Evolutionary conservation across 2,797 vertebrate species (phyloP), one percentile per base, ranked within the genome.

Genomic region (Coracias cyanogaster): DNA sequence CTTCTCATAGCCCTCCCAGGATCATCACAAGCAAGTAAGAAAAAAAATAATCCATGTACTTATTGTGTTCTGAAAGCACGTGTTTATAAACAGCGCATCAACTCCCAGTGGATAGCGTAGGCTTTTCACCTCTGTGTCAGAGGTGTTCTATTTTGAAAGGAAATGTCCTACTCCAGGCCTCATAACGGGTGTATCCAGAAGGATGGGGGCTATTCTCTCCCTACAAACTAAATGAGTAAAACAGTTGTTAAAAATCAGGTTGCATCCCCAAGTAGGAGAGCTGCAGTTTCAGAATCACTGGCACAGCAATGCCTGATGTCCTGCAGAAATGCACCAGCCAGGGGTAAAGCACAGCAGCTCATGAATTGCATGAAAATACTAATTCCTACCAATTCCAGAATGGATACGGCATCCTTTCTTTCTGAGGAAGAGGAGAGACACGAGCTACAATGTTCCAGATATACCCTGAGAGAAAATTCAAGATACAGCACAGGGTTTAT

Each of bases 81-180:
- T 12, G 15, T 82, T 86, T 65, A 54, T n/a, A 76, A 91, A 74
- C 37, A 90, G 51, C 39, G 48, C 8, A 39, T 22, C 49, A 89
- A 24, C 13, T 61, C 67, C 57, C 65, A 80, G 1, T 0, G 7
- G 64, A 29, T 8, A 0, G 0, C 25, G 65, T 12, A 37, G 79
- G 55, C 39, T 39, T 78, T 79, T 70, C 70, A 58, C 57, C 37
- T 78, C 51, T 28, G 16, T 33, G 31, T 41, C n/a, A 51, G 35
- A 89, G n/a, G 17, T 52, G 39, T 4, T 74, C 37, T 43, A 1
- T 37, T 71, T 70, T 31, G 37, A 82, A 85, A 82, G 79, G 4
- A 51, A 35, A n/a, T 2, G 3, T 41, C 74, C 37, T 71, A 28
- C 29, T 29, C 29, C 41, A 43, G 16, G 35, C 9, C 39, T 61